Evolutionary conservation across 1,140 invertebrate species (phyloP).

Genomic region (Tribolium castaneum): DNA sequence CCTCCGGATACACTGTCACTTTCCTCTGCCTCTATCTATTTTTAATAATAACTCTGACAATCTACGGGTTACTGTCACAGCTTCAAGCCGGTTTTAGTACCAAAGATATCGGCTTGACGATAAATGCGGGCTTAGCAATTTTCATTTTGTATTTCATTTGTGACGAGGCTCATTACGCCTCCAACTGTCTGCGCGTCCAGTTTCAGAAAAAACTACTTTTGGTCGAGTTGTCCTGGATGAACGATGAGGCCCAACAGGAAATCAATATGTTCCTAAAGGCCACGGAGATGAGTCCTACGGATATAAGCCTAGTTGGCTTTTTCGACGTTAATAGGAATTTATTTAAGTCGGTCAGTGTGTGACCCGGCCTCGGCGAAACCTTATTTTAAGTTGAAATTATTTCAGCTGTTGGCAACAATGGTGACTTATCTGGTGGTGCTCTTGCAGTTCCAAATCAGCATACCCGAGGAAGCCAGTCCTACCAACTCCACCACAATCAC

Average conservation of each 20-base stretch:
- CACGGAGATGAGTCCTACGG: slow-evolving; percentile 77
- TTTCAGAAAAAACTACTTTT: slow-evolving; percentile 77
- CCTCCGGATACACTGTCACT: slow-evolving; percentile 72
- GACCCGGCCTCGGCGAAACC: neutral
- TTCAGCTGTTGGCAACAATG: slow-evolving; percentile 74
- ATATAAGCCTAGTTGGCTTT: slow-evolving; percentile 75
- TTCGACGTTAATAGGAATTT: slow-evolving; percentile 75
- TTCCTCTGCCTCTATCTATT: slow-evolving; percentile 75
- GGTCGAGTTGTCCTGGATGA: slow-evolving; percentile 74
- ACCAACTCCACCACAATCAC: neutral
- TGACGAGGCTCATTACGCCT: slow-evolving; percentile 75
- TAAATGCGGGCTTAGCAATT: slow-evolving; percentile 72
- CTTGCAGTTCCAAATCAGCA: slow-evolving; percentile 77
- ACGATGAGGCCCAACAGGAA: slow-evolving; percentile 63
- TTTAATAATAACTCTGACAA: slow-evolving; percentile 74
- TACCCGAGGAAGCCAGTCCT: slow-evolving; percentile 66
- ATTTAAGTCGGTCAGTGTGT: slow-evolving; percentile 71
- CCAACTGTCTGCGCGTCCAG: slow-evolving; percentile 68
- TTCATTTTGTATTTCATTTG: slow-evolving; percentile 74
- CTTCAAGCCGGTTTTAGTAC: slow-evolving; percentile 74
- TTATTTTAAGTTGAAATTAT: slow-evolving; percentile 28
- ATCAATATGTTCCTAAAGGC: slow-evolving; percentile 77
- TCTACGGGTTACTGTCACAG: slow-evolving; percentile 75
- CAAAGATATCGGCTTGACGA: slow-evolving; percentile 73
- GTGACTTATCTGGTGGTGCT: slow-evolving; percentile 77